Evolutionary conservation across 1,140 invertebrate species (phyloP).

Genomic region (Bombus superbus): DNA sequence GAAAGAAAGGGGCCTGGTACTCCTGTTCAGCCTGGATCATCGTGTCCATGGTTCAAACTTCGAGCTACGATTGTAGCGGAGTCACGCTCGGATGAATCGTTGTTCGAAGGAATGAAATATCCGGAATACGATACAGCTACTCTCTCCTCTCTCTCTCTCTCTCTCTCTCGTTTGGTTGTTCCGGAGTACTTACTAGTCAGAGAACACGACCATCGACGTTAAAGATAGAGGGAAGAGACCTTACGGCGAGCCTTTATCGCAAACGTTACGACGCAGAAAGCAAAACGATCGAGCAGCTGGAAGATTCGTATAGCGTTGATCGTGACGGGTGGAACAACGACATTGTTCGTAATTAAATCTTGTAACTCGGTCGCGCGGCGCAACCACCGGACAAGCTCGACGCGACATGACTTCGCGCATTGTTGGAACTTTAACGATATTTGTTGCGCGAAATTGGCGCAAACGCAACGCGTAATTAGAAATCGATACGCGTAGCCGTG

Average conservation of each 20-base stretch:
- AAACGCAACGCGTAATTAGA: constrained; percentile 24
- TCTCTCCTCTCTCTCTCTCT: no score
- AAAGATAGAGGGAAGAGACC: background rate
- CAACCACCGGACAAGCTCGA: background rate
- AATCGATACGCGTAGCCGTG: constrained; percentile 32
- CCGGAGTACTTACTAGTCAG: no score
- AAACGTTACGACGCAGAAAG: background rate
- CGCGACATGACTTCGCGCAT: background rate
- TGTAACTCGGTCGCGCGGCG: background rate
- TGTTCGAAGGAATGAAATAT: no score
- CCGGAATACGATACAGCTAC: no score
- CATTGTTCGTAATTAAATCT: constrained; percentile 8
- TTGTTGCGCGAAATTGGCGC: background rate
- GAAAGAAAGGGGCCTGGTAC: no score
- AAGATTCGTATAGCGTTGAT: background rate
- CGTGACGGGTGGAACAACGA: background rate
- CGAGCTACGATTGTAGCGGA: no score
- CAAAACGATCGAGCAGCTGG: background rate
- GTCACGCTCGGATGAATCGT: no score
- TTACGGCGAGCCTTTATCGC: background rate
- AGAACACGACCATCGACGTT: background rate
- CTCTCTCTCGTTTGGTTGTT: background rate
- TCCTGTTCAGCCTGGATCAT: no score
- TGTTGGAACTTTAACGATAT: constrained; percentile 32
- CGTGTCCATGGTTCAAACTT: no score